phyloP scores from a whole-genome alignment of 1,140 invertebrate genomes.

The Scaptodrosophila lebanonensis region DNA sequence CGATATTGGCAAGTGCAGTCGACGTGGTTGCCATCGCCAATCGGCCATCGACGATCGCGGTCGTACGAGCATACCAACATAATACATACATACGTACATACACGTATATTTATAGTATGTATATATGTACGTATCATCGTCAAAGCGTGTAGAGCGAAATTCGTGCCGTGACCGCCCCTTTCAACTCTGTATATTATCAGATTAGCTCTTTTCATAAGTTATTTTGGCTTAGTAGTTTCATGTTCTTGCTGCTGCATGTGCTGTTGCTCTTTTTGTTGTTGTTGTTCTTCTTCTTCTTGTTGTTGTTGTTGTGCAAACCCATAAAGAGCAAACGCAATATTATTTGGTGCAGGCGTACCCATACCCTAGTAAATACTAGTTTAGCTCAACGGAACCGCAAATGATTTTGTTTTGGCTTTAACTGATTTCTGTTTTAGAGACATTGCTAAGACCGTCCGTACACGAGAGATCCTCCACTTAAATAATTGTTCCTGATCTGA shows the following conservation, averaged over 20 bases:
- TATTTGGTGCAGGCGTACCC: too few species aligned
- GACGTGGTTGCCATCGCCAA: conserved; percentile 42
- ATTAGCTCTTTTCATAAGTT: conserved; percentile 68
- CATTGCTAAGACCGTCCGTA: too few species aligned
- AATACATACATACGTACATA: too few species aligned
- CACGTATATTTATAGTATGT: too few species aligned
- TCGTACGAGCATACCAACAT: background rate
- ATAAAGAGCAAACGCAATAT: conserved; percentile 5
- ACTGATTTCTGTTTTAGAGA: too few species aligned
- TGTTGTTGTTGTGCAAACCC: conserved; percentile 27
- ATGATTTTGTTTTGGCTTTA: too few species aligned
- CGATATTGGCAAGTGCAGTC: conserved; percentile 8
- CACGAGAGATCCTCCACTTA: too few species aligned
- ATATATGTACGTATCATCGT: conserved; percentile 4
- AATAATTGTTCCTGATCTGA: too few species aligned
- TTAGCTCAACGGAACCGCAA: too few species aligned
- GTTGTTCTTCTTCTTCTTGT: conserved; percentile 15
- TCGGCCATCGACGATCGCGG: conserved; percentile 14
- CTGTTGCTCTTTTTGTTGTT: conserved; percentile 1
- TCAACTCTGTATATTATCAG: conserved; percentile 74
- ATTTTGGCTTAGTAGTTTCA: too few species aligned
- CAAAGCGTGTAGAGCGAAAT: conserved; percentile 67
- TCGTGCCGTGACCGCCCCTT: conserved; percentile 72
- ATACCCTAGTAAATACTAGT: too few species aligned
- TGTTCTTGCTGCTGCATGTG: conserved; percentile 28